Percentiles rank a stretch among this genome's conserved stretches.
These are phyloP conservation scores for Trichonephila clavata DNA, from an alignment of 1,140 invertebrate genomes.

Conservation along the genomic window DNA sequence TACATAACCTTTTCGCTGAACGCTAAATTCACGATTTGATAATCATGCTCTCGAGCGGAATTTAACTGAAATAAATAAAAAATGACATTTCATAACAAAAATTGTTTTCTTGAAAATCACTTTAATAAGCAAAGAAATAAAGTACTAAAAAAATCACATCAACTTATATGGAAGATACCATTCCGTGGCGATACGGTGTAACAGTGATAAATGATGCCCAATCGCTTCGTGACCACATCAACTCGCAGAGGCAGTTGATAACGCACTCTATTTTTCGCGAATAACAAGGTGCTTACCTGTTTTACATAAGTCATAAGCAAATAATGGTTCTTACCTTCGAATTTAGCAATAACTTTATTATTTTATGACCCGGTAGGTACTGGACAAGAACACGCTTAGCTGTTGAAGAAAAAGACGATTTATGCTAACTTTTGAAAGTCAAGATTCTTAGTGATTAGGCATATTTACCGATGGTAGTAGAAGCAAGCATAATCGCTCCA, in stretches of 20 bases:
- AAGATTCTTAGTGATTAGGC: constrained; percentile 28
- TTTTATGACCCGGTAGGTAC: constrained; percentile 43
- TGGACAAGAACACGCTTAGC: neutral
- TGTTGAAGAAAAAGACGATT: constrained; percentile 30
- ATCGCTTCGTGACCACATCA: constrained; percentile 33
- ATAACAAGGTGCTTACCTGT: constrained; percentile 62
- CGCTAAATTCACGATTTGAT: constrained; percentile 1
- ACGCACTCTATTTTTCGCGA: constrained; percentile 24
- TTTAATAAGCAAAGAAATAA: neutral
- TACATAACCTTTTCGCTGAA: neutral
- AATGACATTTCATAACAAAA: constrained; percentile 28
- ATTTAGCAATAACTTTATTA: constrained; percentile 61
- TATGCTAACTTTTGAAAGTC: constrained; percentile 33
- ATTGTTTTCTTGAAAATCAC: neutral
- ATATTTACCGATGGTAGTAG: constrained; percentile 41
- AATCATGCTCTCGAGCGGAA: neutral
- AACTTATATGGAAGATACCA: constrained; percentile 14
- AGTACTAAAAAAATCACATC: neutral
- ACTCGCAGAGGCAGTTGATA: constrained; percentile 6
- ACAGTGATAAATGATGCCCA: constrained; percentile 2
- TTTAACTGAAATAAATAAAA: constrained; percentile 32
- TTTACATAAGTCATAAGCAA: constrained; percentile 69
- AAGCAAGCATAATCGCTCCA: constrained; percentile 36
- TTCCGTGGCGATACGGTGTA: neutral
- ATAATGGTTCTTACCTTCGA: constrained; percentile 50